Base-by-base conservation (phyloP, 2,797 vertebrate species). In the Hippocampus kuda region DNA sequence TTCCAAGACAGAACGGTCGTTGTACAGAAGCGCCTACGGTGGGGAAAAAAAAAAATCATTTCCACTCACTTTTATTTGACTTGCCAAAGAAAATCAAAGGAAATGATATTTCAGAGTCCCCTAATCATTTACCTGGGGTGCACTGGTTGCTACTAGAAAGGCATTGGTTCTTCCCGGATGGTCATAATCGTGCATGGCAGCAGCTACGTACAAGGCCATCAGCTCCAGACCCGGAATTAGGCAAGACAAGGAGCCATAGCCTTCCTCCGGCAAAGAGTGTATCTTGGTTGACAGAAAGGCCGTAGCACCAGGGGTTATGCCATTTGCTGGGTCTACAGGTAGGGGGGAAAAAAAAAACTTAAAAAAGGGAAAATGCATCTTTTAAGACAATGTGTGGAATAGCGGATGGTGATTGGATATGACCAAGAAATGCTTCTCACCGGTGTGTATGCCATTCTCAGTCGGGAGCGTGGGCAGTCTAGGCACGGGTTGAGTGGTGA, bases 161-260 rank as follows among this genome's bases (percentile, higher is more conserved):
- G 97, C 97, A 2, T 99, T 99, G 68, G 97, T 99, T 84, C 96
- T 92, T 66, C 96, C 97, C 0, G 97, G 97, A 73, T 98, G 97
- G 84, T 99, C 97, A 3, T 97, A 99, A 69, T 99, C 97, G 1
- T 99, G 97, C 97, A 98, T 98, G 79, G 96, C 96, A 5, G 96
- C 95, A 2, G 96, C 96, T 30, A 99, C 96, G 18, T 98, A 98
- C 10, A 98, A 85, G 0, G 96, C 97, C 97, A 98, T 98, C 77
- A 98, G 75, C 84, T 98, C 97, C 65, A 98, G 89, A 59, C 92
- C 93, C 1, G 97, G 97, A 74, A 98, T 95, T 27, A 96, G 95
- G 71, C 93, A 92, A 30, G 94, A 92, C 59, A 99, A 84, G 76
- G 92, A 95, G 8, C 94, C 89, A 0, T 96, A 96, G 68, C 90